Conservation (phyloP, 2,888 invertebrate species). For the Anticlea derivata region DNA sequence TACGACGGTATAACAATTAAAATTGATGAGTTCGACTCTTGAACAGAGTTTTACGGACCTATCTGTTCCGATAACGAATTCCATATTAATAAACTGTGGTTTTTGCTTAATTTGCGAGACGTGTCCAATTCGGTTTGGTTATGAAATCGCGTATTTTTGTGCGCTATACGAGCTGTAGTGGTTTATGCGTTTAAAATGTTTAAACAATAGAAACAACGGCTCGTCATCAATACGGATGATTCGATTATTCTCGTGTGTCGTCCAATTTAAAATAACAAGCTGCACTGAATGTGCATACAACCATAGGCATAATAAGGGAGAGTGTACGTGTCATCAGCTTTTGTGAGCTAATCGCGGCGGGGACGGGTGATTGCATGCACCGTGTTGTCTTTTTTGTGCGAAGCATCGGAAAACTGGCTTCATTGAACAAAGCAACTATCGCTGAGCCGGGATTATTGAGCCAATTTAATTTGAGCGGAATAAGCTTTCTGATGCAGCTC, state of each 20-base stretch:
- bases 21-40: constrained; percentile 37
- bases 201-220: constrained; percentile 34
- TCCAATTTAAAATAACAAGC: constrained; percentile 76
- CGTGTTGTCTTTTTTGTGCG: constrained; percentile 56
- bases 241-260: constrained; percentile 48
- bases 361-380: constrained; percentile 72
- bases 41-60: constrained; percentile 29
- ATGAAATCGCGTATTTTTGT: constrained; percentile 12
- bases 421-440: constrained; percentile 72
- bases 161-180: not conserved
- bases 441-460: constrained; percentile 68
- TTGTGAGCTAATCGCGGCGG: constrained; percentile 68
- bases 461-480: constrained; percentile 70
- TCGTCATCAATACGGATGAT: constrained; percentile 46
- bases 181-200: constrained; percentile 22
- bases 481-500: constrained; percentile 61
- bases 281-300: constrained; percentile 50
- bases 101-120: constrained; percentile 29
- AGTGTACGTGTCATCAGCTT: constrained; percentile 66
- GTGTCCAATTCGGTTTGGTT: constrained; percentile 25
- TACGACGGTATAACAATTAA: constrained; percentile 36
- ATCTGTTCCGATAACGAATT: constrained; percentile 33
- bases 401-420: constrained; percentile 61
- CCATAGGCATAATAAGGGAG: constrained; percentile 60
- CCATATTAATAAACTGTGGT: constrained; percentile 34